Percentiles rank a stretch among this genome's conserved stretches.
These are phyloP conservation scores for Hydractinia echinata DNA, from an alignment of 30 jellyfish, hydroid and myxozoan species.

Conservation along the genomic window DNA sequence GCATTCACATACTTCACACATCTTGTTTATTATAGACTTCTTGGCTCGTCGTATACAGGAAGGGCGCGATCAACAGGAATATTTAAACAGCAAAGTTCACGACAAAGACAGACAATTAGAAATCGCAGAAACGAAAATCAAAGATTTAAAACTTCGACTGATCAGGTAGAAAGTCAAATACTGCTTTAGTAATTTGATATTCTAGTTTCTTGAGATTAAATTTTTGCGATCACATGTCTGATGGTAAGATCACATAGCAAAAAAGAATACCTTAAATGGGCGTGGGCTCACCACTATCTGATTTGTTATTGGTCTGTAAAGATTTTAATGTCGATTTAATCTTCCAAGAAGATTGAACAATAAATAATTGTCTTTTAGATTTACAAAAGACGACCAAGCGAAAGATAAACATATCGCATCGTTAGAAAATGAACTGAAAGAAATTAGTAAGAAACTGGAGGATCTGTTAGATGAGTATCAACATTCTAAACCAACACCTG, in stretches of 20 bases:
- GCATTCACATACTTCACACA: too few relatives aligned
- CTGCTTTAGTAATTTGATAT: too few relatives aligned
- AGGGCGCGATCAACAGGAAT: conserved; percentile 60
- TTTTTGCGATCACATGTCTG: too few relatives aligned
- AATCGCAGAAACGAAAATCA: conserved; percentile 74
- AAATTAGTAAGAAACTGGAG: conserved; percentile 22
- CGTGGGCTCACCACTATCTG: background rate
- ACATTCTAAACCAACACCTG: too few relatives aligned
- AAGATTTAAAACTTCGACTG: conserved; percentile 80
- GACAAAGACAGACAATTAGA: conserved; percentile 66
- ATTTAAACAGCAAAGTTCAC: conserved; percentile 42
- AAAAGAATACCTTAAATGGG: background rate
- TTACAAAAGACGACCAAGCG: conserved; percentile 81
- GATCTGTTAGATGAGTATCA: background rate
- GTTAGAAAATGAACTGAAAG: conserved; percentile 65
- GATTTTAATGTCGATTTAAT: background rate
- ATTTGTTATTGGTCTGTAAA: background rate
- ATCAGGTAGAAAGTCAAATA: conserved; percentile 32
- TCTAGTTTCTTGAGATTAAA: too few relatives aligned
- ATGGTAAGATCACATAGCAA: conserved; percentile 26
- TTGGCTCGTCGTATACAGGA: conserved; percentile 74
- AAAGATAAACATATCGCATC: conserved; percentile 64
- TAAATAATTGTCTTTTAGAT: conserved; percentile 11
- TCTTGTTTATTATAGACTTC: conserved; percentile 29
- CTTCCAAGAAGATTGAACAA: background rate